These are phyloP conservation scores for Eulemur rubriventer DNA, from an alignment of 2,797 vertebrate genomes.

Conservation along the genomic window DNA sequence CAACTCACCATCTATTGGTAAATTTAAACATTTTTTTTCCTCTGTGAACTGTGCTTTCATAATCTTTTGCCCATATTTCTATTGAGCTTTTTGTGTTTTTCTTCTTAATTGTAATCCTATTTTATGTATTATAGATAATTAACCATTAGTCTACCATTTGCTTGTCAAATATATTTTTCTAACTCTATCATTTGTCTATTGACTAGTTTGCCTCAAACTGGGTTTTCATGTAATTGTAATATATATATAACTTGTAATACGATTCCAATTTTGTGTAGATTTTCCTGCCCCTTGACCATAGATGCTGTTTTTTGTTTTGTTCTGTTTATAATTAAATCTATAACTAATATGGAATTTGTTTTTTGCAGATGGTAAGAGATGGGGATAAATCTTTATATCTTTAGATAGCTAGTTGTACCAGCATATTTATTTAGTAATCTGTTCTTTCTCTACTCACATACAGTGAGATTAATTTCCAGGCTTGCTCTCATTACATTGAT, in stretches of 20 bases:
- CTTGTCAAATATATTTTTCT: neutral
- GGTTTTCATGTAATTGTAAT: neutral
- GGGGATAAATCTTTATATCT: neutral
- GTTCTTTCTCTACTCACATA: neutral
- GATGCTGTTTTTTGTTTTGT: neutral
- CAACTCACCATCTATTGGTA: neutral
- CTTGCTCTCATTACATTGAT: neutral
- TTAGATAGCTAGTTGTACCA: neutral
- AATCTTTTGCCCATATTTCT: neutral
- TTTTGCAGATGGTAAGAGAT: neutral
- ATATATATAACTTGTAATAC: neutral
- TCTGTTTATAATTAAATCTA: neutral
- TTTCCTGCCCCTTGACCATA: neutral
- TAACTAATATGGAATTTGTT: neutral
- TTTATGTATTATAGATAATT: neutral
- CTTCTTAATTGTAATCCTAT: neutral
- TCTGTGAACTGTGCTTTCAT: neutral
- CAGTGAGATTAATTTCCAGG: neutral
- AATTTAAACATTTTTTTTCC: neutral
- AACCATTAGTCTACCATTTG: neutral
- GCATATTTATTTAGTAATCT: neutral
- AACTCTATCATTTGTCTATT: neutral
- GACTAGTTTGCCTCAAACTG: neutral
- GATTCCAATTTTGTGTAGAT: neutral
- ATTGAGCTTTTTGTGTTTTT: neutral